phyloP scores from a whole-genome alignment of 92 coral and sea anemone species.

The Palythoa grandiflora region DNA sequence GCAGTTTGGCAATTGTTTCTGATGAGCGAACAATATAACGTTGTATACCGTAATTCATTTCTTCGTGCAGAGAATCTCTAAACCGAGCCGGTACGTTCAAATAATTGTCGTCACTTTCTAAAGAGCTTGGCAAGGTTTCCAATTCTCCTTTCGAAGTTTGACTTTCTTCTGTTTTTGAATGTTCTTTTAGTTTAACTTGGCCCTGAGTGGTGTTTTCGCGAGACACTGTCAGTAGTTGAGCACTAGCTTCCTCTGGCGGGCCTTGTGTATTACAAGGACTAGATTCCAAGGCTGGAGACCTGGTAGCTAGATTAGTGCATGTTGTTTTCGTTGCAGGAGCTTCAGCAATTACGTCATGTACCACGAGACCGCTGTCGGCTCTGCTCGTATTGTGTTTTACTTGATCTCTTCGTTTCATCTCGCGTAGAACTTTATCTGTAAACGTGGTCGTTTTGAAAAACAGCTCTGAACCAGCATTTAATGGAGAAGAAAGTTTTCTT shows the following conservation, averaged over 20 bases:
- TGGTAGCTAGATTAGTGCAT: background rate
- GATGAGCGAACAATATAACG: conserved; percentile 90
- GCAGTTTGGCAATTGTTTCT: conserved; percentile 80
- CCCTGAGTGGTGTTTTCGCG: background rate
- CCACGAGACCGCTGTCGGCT: background rate
- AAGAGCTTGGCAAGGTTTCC: background rate
- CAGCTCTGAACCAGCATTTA: conserved; percentile 50
- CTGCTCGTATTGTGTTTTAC: conserved; percentile 5
- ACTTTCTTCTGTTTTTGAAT: background rate
- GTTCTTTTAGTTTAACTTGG: background rate
- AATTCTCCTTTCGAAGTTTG: background rate
- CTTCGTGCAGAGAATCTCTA: background rate
- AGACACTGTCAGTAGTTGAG: background rate
- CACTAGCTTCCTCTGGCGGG: background rate
- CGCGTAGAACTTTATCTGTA: conserved; percentile 68
- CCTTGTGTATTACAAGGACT: background rate
- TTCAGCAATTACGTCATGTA: background rate
- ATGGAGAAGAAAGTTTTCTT: conserved; percentile 56
- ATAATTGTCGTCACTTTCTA: background rate
- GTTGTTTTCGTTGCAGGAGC: background rate
- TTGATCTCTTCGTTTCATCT: conserved; percentile 72
- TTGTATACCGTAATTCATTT: conserved; percentile 54
- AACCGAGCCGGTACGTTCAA: background rate
- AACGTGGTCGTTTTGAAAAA: conserved; percentile 70
- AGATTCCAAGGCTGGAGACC: background rate